Evolutionary conservation across 2,113 vertebrate genomes (phyloP).

Genomic region (Amblyopsis rosae): DNA sequence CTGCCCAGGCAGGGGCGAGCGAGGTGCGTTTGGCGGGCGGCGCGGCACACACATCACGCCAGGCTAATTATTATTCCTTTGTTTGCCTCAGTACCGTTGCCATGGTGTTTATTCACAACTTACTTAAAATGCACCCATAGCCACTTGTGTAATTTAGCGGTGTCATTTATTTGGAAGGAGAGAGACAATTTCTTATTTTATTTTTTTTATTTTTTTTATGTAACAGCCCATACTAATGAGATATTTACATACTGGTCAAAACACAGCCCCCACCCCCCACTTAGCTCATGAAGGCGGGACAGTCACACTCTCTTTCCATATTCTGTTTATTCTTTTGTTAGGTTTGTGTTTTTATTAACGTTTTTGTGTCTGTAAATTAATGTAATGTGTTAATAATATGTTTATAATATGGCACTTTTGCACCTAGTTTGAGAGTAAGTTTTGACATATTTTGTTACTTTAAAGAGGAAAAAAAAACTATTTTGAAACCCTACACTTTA

Average conservation of each 20-base stretch:
- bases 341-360: not conserved
- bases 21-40: conserved; percentile 70
- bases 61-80: too few species aligned
- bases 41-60: not conserved
- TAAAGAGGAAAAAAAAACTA: not conserved
- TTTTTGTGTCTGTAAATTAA: conserved; percentile 7
- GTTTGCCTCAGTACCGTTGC: conserved; percentile 35
- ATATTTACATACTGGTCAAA: conserved; percentile 56
- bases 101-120: conserved; percentile 58
- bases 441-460: not conserved
- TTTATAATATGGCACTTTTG: conserved; percentile 23
- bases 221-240: conserved; percentile 48
- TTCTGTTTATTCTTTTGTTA: not conserved
- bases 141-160: conserved; percentile 73
- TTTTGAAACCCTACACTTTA: conserved; percentile 1
- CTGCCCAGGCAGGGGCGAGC: conserved; percentile 84
- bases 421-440: not conserved
- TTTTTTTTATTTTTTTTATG: conserved; percentile 12
- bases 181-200: conserved; percentile 53
- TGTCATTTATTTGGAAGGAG: conserved; percentile 67
- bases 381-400: conserved; percentile 8
- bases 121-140: conserved; percentile 51
- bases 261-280: conserved; percentile 22
- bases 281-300: conserved; percentile 1
- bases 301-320: conserved; percentile 12